A percentile compares a stretch with the other conserved stretches of the same genome.
These are phyloP conservation scores for Calosoma granatense DNA, from an alignment of 1,140 invertebrate species.

Conservation along the genomic window DNA sequence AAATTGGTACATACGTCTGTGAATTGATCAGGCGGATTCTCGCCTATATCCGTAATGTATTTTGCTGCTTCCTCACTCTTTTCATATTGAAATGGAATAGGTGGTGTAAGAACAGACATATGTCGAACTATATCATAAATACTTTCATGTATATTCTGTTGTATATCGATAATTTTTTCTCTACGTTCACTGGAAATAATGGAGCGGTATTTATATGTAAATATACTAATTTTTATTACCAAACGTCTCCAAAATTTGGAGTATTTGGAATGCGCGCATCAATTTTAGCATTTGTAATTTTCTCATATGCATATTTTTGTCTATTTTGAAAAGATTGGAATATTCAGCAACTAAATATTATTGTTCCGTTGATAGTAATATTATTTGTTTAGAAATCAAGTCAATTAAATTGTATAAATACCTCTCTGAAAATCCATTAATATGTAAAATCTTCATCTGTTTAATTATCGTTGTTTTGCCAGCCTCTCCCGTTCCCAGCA, in stretches of 20 bases:
- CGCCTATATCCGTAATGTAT: constrained; percentile 43
- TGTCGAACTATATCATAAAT: constrained; percentile 50
- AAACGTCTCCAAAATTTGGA: too few relatives aligned
- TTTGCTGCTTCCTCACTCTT: constrained; percentile 39
- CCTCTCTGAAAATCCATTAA: constrained; percentile 56
- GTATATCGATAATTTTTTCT: constrained; percentile 50
- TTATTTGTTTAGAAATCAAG: not conserved
- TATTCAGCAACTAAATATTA: not conserved
- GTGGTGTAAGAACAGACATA: constrained; percentile 39
- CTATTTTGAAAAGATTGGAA: not conserved
- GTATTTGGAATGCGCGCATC: too few relatives aligned
- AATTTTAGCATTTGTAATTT: constrained; percentile 14
- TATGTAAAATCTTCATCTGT: constrained; percentile 72
- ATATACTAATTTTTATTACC: too few relatives aligned
- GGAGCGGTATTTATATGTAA: too few relatives aligned
- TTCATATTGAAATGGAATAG: constrained; percentile 37
- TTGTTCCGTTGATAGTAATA: not conserved
- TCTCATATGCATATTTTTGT: constrained; percentile 4
- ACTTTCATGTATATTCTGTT: constrained; percentile 54
- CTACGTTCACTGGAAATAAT: constrained; percentile 44
- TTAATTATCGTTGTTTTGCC: constrained; percentile 74
- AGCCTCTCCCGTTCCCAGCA: constrained; percentile 56
- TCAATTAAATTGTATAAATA: constrained; percentile 30
- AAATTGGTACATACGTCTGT: constrained; percentile 37
- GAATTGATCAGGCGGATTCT: constrained; percentile 38